phyloP scores from a whole-genome alignment of 2,888 invertebrate species.

The Sesamia inferens region DNA sequence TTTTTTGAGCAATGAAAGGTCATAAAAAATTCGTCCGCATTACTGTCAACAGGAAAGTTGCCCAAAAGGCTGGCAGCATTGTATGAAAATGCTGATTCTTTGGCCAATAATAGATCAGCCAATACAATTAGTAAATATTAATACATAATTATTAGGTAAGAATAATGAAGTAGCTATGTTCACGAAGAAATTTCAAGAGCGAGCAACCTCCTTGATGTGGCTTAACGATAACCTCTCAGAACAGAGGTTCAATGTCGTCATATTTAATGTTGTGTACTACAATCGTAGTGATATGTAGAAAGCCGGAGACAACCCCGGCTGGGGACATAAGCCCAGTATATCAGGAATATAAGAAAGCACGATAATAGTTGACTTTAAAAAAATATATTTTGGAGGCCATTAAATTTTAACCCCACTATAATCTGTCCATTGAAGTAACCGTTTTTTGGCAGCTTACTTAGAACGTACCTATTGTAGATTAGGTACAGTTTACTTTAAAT shows the following conservation, averaged over 20 bases:
- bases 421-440: no score
- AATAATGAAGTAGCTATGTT: not conserved
- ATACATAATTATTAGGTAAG: not conserved
- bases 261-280: constrained; percentile 41
- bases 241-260: constrained; percentile 75
- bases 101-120: no score
- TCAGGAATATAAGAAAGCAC: constrained; percentile 33
- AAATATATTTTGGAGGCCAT: constrained; percentile 13
- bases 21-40: no score
- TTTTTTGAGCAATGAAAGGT: not conserved
- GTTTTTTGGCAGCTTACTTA: no score
- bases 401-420: not conserved
- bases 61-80: no score
- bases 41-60: no score
- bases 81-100: no score
- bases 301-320: constrained; percentile 55
- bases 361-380: not conserved
- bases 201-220: constrained; percentile 68
- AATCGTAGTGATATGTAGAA: constrained; percentile 52
- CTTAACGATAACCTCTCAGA: constrained; percentile 74
- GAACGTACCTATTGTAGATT: no score
- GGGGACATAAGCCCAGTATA: constrained; percentile 33
- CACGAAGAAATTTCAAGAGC: constrained; percentile 59
- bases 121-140: not conserved
- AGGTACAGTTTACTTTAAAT: no score